Conservation (phyloP, 1,140 invertebrate species). For the Mactra quadrangularis region DNA sequence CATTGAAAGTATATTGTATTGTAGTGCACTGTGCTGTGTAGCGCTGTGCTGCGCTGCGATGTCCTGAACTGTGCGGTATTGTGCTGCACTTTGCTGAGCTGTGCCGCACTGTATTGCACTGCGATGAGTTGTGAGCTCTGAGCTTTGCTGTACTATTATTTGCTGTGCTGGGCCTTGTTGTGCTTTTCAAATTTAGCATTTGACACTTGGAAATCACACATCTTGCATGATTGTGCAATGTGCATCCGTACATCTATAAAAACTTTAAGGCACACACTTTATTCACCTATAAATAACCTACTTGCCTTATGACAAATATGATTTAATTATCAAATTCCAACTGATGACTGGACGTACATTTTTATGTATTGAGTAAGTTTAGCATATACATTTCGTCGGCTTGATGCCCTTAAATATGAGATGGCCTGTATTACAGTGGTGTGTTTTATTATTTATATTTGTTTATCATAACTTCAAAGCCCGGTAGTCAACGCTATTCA, state of each 20-base stretch:
- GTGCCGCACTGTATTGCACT: slow-evolving; percentile 48
- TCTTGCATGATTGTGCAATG: slow-evolving; percentile 8
- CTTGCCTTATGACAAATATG: background rate
- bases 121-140: too few relatives aligned
- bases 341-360: too few relatives aligned
- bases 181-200: slow-evolving; percentile 31
- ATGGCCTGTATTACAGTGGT: too few relatives aligned
- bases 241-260: background rate
- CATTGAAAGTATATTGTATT: too few relatives aligned
- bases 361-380: too few relatives aligned
- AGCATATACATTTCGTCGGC: too few relatives aligned
- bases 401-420: too few relatives aligned
- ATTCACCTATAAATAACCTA: background rate
- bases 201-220: background rate
- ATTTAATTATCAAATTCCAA: background rate
- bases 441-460: too few relatives aligned
- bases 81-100: slow-evolving; percentile 48
- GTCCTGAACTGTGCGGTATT: slow-evolving; percentile 55
- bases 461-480: too few relatives aligned
- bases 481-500: too few relatives aligned
- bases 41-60: slow-evolving; percentile 34
- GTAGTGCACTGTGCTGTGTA: slow-evolving; percentile 46
- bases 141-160: slow-evolving; percentile 60
- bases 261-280: background rate
- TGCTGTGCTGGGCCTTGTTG: slow-evolving; percentile 56